Evolutionary conservation across 1,140 invertebrate genomes (phyloP), one percentile per base, ranked within the genome.

Genomic region (Neelides sp.): DNA sequence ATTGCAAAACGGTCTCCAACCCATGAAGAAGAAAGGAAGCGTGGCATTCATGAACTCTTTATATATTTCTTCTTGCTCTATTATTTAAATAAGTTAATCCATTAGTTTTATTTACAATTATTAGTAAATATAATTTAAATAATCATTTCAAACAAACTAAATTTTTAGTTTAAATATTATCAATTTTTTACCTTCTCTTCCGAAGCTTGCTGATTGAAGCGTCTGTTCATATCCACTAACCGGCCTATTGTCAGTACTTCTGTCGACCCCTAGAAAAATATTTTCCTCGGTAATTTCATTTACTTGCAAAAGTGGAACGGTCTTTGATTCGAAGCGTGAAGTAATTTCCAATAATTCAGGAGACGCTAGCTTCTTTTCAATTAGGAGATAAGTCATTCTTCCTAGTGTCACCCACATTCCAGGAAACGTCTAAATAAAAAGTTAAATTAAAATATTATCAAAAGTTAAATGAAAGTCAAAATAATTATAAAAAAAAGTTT

Each of bases 41-140:
- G 64, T 61, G 5, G 48, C 45, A 4, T 61, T 55, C 32, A 65
- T 61, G 53, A 65, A 70, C 51, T 69, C 69, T 44, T 57, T 42
- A 58, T 64, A 68, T n/a, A 70, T 41, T 37, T 66, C 36, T 41
- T 67, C 68, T 63, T 70, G 69, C 48, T 70, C 69, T 71, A 10
- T 23, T 26, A 12, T 4, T 46, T 15, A 59, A 61, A 55, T 42
- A 51, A 58, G 28, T 39, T 13, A 44, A n/a, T 57, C 1, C 39
- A 26, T 34, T 3, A 50, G 12, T 50, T 34, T 13, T 35, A 34
- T 20, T 41, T 36, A n/a, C 50, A 5, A 40, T 35, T 15, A n/a
- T n/a, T 20, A 22, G 49, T 2, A 57, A 12, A 17, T 30, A 17
- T 13, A 23, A 30, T 40, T 48, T 50, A 23, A 13, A 35, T 4